Percentiles rank a stretch among this genome's conserved stretches.
phyloP scores from a whole-genome alignment of 1,140 invertebrate species.

The silkworm (Bombyx mori) region ASM3026992v2 NC_085110.1:10186501-10187000 shows the following conservation, averaged over 20 bases:
- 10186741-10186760: conserved; percentile 30
- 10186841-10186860: conserved; percentile 12
- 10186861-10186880: conserved; percentile 7
- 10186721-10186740: conserved; percentile 50
- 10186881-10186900: not conserved
- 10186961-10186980: conserved; percentile 51
- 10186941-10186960: conserved; percentile 49
- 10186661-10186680: conserved; percentile 68
- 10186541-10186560: conserved; percentile 68
- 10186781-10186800: conserved; percentile 25
- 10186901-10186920: conserved; percentile 13
- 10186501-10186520: conserved; percentile 70
- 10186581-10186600: conserved; percentile 71
- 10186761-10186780: conserved; percentile 34
- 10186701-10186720: conserved; percentile 42
- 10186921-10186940: conserved; percentile 46
- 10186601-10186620: conserved; percentile 71
- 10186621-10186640: conserved; percentile 70
- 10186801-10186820: conserved; percentile 49
- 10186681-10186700: conserved; percentile 60
- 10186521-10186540: conserved; percentile 66
- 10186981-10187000: conserved; percentile 61
- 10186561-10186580: conserved; percentile 68
- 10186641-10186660: conserved; percentile 71
- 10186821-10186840: conserved; percentile 48